phyloP scores from a whole-genome alignment of 2,113 vertebrate genomes.

The Astur gentilis region DNA sequence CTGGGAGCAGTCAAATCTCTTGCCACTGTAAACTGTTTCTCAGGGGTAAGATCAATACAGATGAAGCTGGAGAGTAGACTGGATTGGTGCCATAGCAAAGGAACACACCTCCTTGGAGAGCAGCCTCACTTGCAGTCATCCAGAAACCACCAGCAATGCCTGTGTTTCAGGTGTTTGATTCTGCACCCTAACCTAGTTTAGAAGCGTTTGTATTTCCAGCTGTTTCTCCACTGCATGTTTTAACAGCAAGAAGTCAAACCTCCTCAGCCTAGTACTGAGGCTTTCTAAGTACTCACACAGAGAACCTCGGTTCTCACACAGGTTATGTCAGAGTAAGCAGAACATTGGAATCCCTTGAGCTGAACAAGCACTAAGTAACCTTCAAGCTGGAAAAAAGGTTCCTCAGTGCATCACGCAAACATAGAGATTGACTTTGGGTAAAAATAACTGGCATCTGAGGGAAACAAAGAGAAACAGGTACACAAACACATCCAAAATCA shows the following conservation, averaged over 20 bases:
- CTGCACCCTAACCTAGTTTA: background rate
- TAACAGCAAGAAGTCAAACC: background rate
- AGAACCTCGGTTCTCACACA: background rate
- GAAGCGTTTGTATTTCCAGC: background rate
- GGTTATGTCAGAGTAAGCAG: background rate
- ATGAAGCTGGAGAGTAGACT: background rate
- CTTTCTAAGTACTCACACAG: background rate
- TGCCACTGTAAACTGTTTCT: background rate
- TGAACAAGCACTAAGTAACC: background rate
- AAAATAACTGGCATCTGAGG: background rate
- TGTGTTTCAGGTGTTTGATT: background rate
- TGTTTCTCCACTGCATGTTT: background rate
- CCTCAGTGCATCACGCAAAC: background rate
- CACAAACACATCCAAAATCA: background rate
- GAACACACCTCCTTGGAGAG: background rate
- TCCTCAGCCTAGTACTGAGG: background rate
- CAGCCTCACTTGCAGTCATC: rapidly evolving
- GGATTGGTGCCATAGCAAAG: background rate
- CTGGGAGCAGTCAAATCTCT: background rate
- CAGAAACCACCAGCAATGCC: background rate
- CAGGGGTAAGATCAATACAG: background rate
- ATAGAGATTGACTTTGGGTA: background rate
- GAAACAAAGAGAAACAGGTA: background rate
- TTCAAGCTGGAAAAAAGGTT: background rate
- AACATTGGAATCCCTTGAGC: background rate